A percentile compares a stretch with the other conserved stretches of the same genome.
Evolutionary conservation across 2,797 vertebrate genomes (phyloP).

Genomic region (Microchirus variegatus): DNA sequence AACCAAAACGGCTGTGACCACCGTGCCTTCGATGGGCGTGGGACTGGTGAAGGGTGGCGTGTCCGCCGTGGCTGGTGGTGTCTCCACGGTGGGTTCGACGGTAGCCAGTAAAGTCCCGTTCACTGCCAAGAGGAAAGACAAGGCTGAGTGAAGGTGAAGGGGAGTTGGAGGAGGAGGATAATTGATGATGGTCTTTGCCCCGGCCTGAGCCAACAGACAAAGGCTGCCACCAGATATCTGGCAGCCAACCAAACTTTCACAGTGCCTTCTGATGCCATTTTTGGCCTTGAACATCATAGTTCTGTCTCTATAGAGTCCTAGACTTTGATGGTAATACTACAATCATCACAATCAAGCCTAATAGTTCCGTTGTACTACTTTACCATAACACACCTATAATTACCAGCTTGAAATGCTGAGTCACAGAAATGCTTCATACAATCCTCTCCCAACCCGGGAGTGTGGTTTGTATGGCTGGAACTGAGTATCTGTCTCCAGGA

Average conservation of each 20-base stretch:
- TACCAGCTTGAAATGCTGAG: slow-evolving; percentile 14
- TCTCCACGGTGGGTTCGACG: slow-evolving; percentile 79
- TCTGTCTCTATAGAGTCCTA: slow-evolving; percentile 13
- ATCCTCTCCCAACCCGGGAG: slow-evolving; percentile 6
- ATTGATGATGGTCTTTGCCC: slow-evolving; percentile 52
- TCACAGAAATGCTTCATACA: slow-evolving; percentile 13
- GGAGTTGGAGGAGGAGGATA: slow-evolving; percentile 20
- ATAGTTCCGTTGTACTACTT: slow-evolving; percentile 20
- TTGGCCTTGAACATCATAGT: slow-evolving; percentile 5
- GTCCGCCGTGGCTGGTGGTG: slow-evolving; percentile 79
- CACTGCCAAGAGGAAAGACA: slow-evolving; percentile 82
- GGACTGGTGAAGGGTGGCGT: slow-evolving; percentile 83
- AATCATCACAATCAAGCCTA: slow-evolving; percentile 2
- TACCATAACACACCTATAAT: slow-evolving; percentile 27
- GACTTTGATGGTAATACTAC: slow-evolving; percentile 25
- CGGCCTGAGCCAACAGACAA: slow-evolving; percentile 62
- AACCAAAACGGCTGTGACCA: slow-evolving; percentile 81
- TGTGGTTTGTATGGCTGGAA: slow-evolving; percentile 7
- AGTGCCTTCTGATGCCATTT: slow-evolving; percentile 48
- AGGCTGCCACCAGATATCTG: slow-evolving; percentile 41
- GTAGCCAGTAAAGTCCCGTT: slow-evolving; percentile 83
- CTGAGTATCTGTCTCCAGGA: slow-evolving; percentile 26
- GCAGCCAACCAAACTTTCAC: slow-evolving; percentile 51
- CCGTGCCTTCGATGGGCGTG: slow-evolving; percentile 75
- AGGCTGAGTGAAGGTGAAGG: slow-evolving; percentile 76